Evolutionary conservation across 2,113 vertebrate genomes (phyloP).

Genomic region (Dolichotis patagonum): DNA sequence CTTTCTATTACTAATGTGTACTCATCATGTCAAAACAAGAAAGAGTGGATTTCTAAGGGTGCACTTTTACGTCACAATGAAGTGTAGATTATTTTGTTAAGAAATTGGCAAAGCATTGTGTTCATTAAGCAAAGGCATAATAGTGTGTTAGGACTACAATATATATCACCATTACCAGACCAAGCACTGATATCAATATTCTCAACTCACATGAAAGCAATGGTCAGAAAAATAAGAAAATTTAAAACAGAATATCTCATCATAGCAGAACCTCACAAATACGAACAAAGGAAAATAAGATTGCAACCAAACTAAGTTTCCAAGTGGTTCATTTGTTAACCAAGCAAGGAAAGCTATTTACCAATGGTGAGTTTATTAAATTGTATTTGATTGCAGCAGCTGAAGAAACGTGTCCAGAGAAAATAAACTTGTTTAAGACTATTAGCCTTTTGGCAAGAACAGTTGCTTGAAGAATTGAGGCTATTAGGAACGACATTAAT

Average conservation of each 20-base stretch:
- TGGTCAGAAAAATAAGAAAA: conserved; percentile 13
- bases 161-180: not conserved
- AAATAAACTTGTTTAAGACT: conserved; percentile 51
- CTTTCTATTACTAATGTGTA: not conserved
- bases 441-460: conserved; percentile 45
- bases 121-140: not conserved
- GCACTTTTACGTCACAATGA: not conserved
- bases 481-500: conserved; percentile 43
- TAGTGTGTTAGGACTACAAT: not conserved
- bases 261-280: not conserved
- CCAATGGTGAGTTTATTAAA: conserved; percentile 42
- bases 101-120: not conserved
- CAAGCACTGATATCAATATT: not conserved
- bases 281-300: not conserved
- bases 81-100: not conserved
- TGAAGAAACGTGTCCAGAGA: conserved; percentile 36
- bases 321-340: conserved; percentile 10
- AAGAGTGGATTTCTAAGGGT: not conserved
- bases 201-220: not conserved
- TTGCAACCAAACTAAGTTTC: not conserved
- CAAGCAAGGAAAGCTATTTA: conserved; percentile 24
- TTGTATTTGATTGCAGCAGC: conserved; percentile 32
- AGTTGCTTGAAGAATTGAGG: conserved; percentile 54
- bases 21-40: not conserved
- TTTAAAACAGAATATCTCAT: not conserved